Conservation (phyloP, 2,797 vertebrate genomes). For the Varecia variegata region DNA sequence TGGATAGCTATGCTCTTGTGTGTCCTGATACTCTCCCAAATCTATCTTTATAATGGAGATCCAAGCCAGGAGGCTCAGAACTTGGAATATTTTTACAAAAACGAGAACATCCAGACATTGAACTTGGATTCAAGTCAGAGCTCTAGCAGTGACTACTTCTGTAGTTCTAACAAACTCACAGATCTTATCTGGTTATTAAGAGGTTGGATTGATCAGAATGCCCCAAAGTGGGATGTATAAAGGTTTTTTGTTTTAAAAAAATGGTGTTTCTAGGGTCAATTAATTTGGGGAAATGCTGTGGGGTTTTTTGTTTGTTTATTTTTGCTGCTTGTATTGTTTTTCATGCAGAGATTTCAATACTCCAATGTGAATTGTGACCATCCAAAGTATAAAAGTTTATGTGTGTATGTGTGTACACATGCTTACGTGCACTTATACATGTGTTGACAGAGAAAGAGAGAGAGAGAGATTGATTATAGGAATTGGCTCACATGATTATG, state of each 20-base stretch:
- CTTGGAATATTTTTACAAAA: slow-evolving; percentile 32
- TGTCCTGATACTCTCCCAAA: slow-evolving; percentile 40
- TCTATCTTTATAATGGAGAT: slow-evolving; percentile 23
- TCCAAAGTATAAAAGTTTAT: not conserved
- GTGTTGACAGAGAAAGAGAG: not conserved
- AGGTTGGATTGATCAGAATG: not conserved
- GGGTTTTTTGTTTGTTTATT: not conserved
- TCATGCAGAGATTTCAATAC: not conserved
- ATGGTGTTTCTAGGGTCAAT: not conserved
- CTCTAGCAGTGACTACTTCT: not conserved
- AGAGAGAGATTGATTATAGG: not conserved
- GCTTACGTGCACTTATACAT: too few relatives aligned
- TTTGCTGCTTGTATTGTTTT: not conserved
- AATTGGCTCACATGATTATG: not conserved
- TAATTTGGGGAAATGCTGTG: not conserved
- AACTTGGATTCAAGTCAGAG: not conserved
- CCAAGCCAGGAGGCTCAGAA: not conserved
- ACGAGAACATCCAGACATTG: not conserved
- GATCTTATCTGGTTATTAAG: not conserved
- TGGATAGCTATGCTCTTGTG: not conserved
- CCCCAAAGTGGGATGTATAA: not conserved
- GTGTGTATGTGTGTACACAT: rapidly evolving
- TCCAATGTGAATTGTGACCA: not conserved
- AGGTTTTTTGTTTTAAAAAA: not conserved
- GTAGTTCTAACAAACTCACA: not conserved